A percentile compares a stretch with the other conserved stretches of the same genome.
These are phyloP conservation scores for Xanthorhoe spadicearia DNA, from an alignment of 2,888 invertebrate genomes.

Conservation along the genomic window DNA sequence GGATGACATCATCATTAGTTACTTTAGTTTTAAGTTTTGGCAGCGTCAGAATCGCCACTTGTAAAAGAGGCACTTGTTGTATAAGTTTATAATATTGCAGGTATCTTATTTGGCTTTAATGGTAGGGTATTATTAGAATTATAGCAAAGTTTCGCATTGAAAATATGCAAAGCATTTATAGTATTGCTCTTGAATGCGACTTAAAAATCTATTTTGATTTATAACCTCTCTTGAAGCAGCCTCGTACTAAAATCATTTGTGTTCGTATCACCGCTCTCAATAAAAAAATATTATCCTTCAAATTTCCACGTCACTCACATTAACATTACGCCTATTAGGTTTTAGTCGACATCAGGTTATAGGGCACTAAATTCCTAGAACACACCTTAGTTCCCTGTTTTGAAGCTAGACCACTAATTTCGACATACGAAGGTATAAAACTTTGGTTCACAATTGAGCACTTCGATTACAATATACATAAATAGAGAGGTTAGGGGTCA, in stretches of 20 bases:
- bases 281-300: conserved; percentile 24
- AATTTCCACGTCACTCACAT: conserved; percentile 8
- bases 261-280: conserved; percentile 30
- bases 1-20: no score
- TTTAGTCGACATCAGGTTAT: conserved; percentile 23
- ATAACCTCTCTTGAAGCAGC: conserved; percentile 51
- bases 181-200: conserved; percentile 6
- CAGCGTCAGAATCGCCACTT: no score
- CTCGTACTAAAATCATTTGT: conserved; percentile 52
- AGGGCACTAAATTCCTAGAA: conserved; percentile 19
- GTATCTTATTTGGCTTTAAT: conserved; percentile 36
- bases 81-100: conserved; percentile 15
- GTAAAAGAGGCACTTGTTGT: conserved; percentile 20
- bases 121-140: conserved; percentile 23
- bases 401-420: conserved; percentile 48
- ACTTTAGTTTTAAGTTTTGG: no score
- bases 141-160: conserved; percentile 20
- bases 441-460: conserved; percentile 84
- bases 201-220: conserved; percentile 33
- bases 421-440: conserved; percentile 59
- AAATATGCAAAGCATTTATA: conserved; percentile 13
- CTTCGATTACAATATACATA: conserved; percentile 62
- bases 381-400: conserved; percentile 40
- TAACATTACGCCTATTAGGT: conserved; percentile 10
- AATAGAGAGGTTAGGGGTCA: conserved; percentile 55